Percentiles rank a stretch among this genome's conserved stretches.
These are phyloP conservation scores for Hemicentrotus pulcherrimus DNA, from an alignment of 35 echinoderm and acorn worm species.

Conservation along the genomic window DNA sequence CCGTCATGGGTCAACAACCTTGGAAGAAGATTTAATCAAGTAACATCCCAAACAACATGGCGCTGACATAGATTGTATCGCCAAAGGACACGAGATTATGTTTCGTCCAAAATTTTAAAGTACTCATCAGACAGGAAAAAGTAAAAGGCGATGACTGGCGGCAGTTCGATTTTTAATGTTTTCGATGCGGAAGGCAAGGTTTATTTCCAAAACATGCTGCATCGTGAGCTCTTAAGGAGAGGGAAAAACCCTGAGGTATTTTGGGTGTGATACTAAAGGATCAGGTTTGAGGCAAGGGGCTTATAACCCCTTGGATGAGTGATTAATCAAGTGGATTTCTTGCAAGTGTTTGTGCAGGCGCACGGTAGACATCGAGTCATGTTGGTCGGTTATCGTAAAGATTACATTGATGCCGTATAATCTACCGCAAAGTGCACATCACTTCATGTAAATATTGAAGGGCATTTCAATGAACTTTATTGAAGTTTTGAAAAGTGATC, in stretches of 20 bases:
- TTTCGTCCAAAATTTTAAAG: constrained; percentile 6
- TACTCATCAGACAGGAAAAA: background rate
- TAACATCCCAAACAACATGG: background rate
- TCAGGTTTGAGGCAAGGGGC: background rate
- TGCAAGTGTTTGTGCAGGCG: background rate
- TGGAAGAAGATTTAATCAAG: background rate
- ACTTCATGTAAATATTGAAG: no score
- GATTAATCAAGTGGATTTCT: background rate
- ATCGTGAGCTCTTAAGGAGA: background rate
- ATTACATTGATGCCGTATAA: background rate
- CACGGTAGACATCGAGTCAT: background rate
- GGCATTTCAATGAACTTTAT: no score
- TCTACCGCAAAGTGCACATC: no score
- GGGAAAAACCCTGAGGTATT: background rate
- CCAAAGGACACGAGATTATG: background rate
- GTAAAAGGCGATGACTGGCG: background rate
- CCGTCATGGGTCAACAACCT: background rate
- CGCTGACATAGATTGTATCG: background rate
- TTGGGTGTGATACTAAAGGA: background rate
- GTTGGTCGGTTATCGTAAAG: background rate
- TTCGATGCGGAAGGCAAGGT: background rate
- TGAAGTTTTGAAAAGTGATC: no score
- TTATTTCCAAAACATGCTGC: constrained; percentile 3
- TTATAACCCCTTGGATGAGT: background rate
- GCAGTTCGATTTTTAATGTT: background rate